Conservation (phyloP, 2,797 vertebrate genomes). For the Alcedo quadribrachys region DNA sequence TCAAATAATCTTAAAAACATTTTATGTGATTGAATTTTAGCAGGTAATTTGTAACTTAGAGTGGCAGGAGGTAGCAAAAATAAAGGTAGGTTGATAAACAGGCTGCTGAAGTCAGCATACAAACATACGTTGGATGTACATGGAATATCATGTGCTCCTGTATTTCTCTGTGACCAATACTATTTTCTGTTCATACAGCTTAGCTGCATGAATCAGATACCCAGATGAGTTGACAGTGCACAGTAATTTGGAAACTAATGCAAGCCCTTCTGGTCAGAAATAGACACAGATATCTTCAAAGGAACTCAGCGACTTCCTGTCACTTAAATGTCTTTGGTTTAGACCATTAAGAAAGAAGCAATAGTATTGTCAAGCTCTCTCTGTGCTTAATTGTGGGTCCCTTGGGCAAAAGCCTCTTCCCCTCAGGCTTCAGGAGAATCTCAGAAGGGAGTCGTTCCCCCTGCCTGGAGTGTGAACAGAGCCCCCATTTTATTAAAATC, state of each 20-base stretch:
- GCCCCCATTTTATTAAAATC: background rate
- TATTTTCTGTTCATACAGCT: accelerated
- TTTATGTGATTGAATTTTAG: background rate
- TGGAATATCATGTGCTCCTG: accelerated
- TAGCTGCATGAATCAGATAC: background rate
- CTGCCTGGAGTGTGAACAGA: background rate
- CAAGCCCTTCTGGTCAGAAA: background rate
- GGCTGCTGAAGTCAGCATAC: accelerated
- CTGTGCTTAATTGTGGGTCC: background rate
- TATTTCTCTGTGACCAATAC: background rate
- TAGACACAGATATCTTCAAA: background rate
- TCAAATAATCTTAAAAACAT: background rate
- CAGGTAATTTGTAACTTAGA: background rate
- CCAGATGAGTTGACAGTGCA: background rate
- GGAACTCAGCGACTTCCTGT: background rate
- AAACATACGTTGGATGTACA: accelerated
- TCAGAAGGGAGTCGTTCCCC: accelerated
- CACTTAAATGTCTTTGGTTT: background rate
- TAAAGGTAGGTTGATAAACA: background rate
- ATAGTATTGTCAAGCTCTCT: background rate
- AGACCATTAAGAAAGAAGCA: background rate
- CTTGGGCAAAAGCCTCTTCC: background rate
- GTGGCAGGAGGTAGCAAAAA: background rate
- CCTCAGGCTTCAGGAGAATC: background rate
- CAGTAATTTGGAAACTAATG: background rate